These are phyloP conservation scores for Anastrepha obliqua DNA, from an alignment of 1,140 invertebrate genomes.

Conservation along the genomic window DNA sequence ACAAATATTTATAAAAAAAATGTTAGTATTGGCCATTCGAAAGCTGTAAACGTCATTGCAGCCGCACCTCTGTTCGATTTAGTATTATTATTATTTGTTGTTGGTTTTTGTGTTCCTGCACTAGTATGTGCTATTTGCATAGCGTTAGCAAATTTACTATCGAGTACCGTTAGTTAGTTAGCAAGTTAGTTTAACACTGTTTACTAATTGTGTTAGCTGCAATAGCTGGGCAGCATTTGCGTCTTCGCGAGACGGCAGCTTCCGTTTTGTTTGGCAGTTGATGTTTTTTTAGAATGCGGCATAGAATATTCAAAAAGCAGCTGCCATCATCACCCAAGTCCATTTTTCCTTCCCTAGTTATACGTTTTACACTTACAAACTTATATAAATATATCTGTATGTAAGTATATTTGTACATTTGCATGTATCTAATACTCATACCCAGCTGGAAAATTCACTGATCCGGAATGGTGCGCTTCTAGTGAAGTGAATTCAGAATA, in stretches of 20 bases:
- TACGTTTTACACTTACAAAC: not conserved
- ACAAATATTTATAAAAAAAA: not conserved
- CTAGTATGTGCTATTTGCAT: not conserved
- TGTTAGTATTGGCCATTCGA: not conserved
- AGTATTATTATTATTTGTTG: not conserved
- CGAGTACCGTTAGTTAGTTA: conserved; percentile 42
- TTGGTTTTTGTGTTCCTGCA: not conserved
- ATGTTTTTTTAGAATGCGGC: not conserved
- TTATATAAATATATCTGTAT: no score
- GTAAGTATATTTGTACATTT: no score
- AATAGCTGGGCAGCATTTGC: not conserved
- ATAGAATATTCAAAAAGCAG: not conserved
- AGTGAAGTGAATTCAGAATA: no score
- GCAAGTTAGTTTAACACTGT: conserved; percentile 30
- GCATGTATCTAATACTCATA: no score
- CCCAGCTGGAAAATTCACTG: no score
- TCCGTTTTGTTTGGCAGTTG: not conserved
- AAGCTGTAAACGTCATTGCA: not conserved
- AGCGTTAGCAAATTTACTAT: not conserved
- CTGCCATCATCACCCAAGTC: not conserved
- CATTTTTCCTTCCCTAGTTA: not conserved
- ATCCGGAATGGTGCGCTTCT: no score
- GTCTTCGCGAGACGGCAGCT: not conserved
- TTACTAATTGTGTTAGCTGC: conserved; percentile 1
- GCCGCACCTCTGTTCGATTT: conserved; percentile 40